Evolutionary conservation across 2,797 vertebrate genomes (phyloP), one percentile per base, ranked within the genome.

Genomic region (Pogoniulus pusillus): DNA sequence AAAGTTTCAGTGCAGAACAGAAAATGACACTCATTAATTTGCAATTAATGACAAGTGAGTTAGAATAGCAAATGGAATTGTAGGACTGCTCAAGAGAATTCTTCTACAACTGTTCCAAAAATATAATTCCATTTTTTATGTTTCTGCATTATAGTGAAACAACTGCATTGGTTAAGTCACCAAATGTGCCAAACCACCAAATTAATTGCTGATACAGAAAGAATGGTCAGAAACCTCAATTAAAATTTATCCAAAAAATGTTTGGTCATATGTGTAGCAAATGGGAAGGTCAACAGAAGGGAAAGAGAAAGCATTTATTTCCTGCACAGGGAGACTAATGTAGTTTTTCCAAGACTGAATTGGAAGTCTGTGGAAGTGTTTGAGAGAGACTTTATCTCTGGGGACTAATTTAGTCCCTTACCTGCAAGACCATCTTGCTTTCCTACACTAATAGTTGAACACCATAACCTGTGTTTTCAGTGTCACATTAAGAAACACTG

Each of bases 41-140:
- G 69, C 90, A 94, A 95, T 91, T 94, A 96, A 90, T 91, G 93
- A 81, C 83, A 93, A 93, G 93, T 91, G 91, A 93, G 93, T 92
- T 88, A 93, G 78, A 75, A 90, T 91, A 96, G 86, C 88, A 93
- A 95, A 93, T 90, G 91, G 73, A 90, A 87, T 79, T 94, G 88
- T 92, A 73, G 78, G 86, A 94, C 79, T 68, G 60, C 86, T 93
- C 79, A 64, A 68, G 91, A 79, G 91, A 94, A 81, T 95, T 81
- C 57, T 91, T 87, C 79, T 77, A 72, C 41, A 24, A 51, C 66
- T 89, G 76, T 87, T 90, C 86, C 60, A 87, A 95, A 95, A 94
- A 87, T 78, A 89, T 72, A 0, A 1, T 87, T 74, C 81, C 77
- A 65, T 11, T 85, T 57, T 90, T 94, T 64, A 87, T 70, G 41